phyloP scores from a whole-genome alignment of 1,140 invertebrate genomes.

The Nixonia krombeini region DNA sequence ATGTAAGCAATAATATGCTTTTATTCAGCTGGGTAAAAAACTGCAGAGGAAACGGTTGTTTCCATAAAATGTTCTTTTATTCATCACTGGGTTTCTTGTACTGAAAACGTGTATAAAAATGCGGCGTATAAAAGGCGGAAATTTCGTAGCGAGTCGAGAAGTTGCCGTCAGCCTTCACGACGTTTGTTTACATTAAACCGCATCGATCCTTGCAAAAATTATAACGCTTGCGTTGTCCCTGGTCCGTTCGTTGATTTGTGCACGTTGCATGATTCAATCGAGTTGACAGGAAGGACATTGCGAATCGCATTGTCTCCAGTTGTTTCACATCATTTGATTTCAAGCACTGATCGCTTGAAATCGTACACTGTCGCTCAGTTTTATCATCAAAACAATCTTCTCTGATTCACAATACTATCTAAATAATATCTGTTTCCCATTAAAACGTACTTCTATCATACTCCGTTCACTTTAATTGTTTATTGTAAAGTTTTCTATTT shows the following conservation, averaged over 20 bases:
- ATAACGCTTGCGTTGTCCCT: conserved; percentile 15
- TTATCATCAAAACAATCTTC: neutral
- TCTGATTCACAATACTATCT: too few relatives aligned
- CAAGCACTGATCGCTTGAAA: neutral
- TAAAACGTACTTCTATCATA: too few relatives aligned
- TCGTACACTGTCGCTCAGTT: neutral
- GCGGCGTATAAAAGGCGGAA: neutral
- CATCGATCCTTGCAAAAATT: conserved; percentile 29
- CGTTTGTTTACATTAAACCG: conserved; percentile 6
- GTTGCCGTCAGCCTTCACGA: neutral
- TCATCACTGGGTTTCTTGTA: too few relatives aligned
- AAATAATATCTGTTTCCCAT: too few relatives aligned
- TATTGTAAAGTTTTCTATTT: too few relatives aligned
- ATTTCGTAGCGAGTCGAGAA: neutral
- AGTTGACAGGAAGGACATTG: conserved; percentile 34
- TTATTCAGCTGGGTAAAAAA: too few relatives aligned
- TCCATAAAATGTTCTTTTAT: too few relatives aligned
- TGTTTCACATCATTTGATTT: conserved; percentile 1
- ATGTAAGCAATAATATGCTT: too few relatives aligned
- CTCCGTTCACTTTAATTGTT: too few relatives aligned
- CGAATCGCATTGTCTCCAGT: conserved; percentile 1
- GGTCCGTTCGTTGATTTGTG: conserved; percentile 15
- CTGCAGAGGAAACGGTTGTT: too few relatives aligned
- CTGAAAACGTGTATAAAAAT: too few relatives aligned
- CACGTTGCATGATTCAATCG: conserved; percentile 20